Conservation (phyloP, 23 tunicate genomes). For the Phallusia fumigata region DNA sequence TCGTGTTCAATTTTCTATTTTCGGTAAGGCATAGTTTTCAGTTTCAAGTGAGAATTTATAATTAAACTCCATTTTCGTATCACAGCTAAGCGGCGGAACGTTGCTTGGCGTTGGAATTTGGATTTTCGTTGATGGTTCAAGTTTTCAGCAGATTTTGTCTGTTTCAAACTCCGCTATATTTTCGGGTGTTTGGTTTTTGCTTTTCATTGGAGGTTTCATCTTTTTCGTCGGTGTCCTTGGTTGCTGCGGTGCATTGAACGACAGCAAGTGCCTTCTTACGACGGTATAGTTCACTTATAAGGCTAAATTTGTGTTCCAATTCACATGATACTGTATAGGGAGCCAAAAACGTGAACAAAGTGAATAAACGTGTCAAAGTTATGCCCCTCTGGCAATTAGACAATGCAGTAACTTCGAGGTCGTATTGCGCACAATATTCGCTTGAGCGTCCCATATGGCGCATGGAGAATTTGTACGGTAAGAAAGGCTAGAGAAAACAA, state of each 20-base stretch:
- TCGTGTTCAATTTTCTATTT: conserved; percentile 11
- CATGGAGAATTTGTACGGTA: too few species aligned
- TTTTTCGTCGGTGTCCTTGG: conserved; percentile 4
- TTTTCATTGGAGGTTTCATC: conserved; percentile 23
- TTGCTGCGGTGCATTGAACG: conserved; percentile 14
- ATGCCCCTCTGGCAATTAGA: too few species aligned
- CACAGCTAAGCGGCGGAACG: conserved; percentile 26
- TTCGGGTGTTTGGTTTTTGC: conserved; percentile 33
- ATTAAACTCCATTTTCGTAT: background rate
- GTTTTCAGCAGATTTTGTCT: conserved; percentile 25
- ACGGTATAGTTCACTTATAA: too few species aligned
- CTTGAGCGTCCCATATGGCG: too few species aligned
- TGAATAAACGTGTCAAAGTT: too few species aligned
- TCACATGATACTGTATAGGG: too few species aligned
- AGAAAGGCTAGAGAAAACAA: too few species aligned
- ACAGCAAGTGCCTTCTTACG: conserved; percentile 9
- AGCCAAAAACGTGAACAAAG: too few species aligned
- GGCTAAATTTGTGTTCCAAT: too few species aligned
- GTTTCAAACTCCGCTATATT: conserved; percentile 37
- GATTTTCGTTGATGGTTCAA: conserved; percentile 33
- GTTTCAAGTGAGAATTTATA: too few species aligned
- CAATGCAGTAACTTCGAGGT: too few species aligned
- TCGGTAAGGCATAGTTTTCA: conserved; percentile 10
- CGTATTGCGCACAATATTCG: too few species aligned
- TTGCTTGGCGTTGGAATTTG: conserved; percentile 32